Evolutionary conservation across 2,113 vertebrate genomes (phyloP).

Genomic region (Vombatus ursinus): DNA sequence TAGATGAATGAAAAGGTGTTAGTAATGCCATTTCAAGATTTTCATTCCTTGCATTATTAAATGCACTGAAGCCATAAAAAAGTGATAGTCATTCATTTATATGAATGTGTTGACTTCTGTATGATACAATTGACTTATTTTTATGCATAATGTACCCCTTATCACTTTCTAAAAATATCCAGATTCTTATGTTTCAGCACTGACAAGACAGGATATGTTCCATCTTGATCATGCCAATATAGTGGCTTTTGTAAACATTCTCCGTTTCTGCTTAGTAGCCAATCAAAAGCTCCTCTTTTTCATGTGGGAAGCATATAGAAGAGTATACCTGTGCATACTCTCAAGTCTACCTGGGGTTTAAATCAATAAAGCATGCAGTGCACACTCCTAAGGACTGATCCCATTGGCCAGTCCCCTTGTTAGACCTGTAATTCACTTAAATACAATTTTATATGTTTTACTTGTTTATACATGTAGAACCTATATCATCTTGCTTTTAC

Average conservation of each 20-base stretch:
- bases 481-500: neutral
- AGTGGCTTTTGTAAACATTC: neutral
- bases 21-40: neutral
- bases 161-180: too few relatives aligned
- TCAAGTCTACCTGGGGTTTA: neutral
- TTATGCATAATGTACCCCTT: too few relatives aligned
- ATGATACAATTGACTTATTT: too few relatives aligned
- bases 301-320: too few relatives aligned
- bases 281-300: too few relatives aligned
- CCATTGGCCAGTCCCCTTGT: neutral
- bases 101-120: neutral
- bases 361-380: neutral
- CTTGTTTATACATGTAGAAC: neutral
- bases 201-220: neutral
- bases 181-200: too few relatives aligned
- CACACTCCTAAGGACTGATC: neutral
- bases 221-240: neutral
- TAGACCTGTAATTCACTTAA: neutral
- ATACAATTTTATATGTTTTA: neutral
- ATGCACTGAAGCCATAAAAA: neutral
- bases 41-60: neutral
- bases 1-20: neutral
- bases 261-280: too few relatives aligned
- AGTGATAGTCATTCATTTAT: neutral
- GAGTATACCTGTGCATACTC: too few relatives aligned